phyloP scores from a whole-genome alignment of 2,797 vertebrate genomes.

The Otolemur crassicaudatus region DNA sequence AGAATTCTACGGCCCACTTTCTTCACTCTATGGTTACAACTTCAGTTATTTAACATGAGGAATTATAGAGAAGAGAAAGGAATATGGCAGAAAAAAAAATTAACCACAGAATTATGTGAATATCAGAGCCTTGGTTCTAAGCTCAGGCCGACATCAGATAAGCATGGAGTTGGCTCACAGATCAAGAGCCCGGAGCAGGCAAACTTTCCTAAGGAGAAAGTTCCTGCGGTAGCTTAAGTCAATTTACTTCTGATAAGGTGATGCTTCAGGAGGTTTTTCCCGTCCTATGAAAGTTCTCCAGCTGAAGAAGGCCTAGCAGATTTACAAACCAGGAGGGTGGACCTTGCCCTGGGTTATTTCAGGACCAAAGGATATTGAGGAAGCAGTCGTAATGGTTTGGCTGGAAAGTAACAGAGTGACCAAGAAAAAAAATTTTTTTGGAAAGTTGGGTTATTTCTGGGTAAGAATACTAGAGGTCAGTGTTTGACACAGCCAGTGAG shows the following conservation, averaged over 20 bases:
- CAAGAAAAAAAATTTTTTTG: not conserved
- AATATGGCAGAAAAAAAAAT: not conserved
- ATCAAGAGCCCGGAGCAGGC: not conserved
- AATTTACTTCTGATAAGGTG: not conserved
- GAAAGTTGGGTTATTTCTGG: not conserved
- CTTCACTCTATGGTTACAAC: not conserved
- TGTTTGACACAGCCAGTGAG: not conserved
- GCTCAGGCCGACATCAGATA: not conserved
- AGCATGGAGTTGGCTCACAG: not conserved
- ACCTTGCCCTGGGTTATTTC: not conserved
- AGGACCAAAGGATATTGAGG: not conserved
- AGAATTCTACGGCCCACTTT: not conserved
- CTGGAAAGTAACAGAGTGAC: not conserved
- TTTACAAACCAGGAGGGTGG: not conserved
- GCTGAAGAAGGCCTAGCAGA: not conserved
- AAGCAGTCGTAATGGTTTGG: constrained; percentile 6
- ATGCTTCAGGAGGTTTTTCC: not conserved
- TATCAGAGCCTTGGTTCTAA: not conserved
- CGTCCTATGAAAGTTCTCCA: not conserved
- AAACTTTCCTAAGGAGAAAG: not conserved
- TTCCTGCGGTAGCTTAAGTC: not conserved
- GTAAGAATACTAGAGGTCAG: not conserved
- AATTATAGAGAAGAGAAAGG: not conserved
- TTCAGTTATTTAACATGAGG: not conserved
- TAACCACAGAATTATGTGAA: not conserved